Evolutionary conservation across 2,113 vertebrate genomes (phyloP), one percentile per base, ranked within the genome.

Genomic region (Cyrtonyx montezumae): DNA sequence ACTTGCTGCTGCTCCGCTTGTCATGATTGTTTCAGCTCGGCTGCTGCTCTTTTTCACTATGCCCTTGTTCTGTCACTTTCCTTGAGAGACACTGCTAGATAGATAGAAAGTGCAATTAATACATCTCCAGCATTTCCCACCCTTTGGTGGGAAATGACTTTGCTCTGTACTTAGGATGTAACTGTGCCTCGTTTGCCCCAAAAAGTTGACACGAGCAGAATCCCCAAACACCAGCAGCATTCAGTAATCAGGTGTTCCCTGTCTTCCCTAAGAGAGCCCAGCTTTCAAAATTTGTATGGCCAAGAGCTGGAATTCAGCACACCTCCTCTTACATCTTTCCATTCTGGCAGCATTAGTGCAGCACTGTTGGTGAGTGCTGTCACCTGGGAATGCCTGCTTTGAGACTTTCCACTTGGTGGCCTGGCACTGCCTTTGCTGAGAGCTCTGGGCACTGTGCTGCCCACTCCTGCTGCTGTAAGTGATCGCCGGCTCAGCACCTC

Each of bases 371-470:
- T 16, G 22, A 4, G 25, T 66, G 32, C 75, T 56, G 45, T 6
- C 16, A 25, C 1, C 85, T 1, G 1, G 55, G 42, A 83, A 45
- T 0, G 1, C 20, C 63, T 43, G 56, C 28, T 46, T 59, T 48
- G 76, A 87, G 53, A 20, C 15, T 69, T 73, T 25, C 25, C 63
- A 5, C 20, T 51, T 1, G 0, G 30, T 61, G 76, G 28, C 15
- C 22, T 61, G 58, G 36, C 18, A 4, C 48, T 87, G 84, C 66
- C 75, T 40, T 69, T 74, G 18, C 12, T 36, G 78, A 6, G 36
- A 66, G 53, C 63, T 68, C 62, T 34, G 8, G 80, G 79, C 40
- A 42, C 55, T 0, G 1, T 43, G 23, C 55, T 73, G 56, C n/a
- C 68, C n/a, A 1, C 58, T 65, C 26, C 74, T 40, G 46, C 66